Conservation (phyloP, 1,140 invertebrate species). For the Drosophila quadrilineata region DNA sequence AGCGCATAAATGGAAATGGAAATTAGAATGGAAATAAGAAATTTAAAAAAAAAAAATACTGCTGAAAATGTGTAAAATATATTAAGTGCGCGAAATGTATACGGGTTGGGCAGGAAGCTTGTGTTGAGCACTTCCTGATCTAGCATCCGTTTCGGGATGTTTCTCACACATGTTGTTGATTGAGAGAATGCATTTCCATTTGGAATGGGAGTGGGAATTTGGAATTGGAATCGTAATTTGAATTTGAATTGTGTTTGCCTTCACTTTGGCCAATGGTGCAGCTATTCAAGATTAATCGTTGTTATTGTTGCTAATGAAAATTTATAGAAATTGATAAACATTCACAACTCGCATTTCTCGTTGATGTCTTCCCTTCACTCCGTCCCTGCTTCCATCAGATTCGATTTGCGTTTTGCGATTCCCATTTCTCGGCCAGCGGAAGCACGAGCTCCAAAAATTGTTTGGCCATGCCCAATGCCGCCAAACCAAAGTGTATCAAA, state of each 20-base stretch:
- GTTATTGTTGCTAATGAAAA: too few relatives aligned
- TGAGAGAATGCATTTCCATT: slow-evolving; percentile 14
- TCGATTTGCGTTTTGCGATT: not conserved
- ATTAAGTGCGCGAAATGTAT: not conserved
- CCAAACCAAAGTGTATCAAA: slow-evolving; percentile 43
- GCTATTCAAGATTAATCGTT: too few relatives aligned
- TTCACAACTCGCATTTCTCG: slow-evolving; percentile 26
- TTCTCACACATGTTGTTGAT: slow-evolving; percentile 11
- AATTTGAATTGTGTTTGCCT: too few relatives aligned
- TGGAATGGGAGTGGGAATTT: too few relatives aligned
- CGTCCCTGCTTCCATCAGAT: not conserved
- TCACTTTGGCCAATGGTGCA: too few relatives aligned
- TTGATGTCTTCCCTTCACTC: not conserved
- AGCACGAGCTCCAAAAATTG: slow-evolving; percentile 30
- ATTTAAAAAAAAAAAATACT: too few relatives aligned
- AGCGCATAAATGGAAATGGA: too few relatives aligned
- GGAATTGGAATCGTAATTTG: too few relatives aligned
- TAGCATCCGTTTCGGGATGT: slow-evolving; percentile 31
- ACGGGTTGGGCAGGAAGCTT: slow-evolving; percentile 25
- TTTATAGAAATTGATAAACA: too few relatives aligned
- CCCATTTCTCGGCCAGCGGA: slow-evolving; percentile 41
- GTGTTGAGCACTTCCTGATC: slow-evolving; percentile 23
- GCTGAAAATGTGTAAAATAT: too few relatives aligned
- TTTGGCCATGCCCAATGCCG: slow-evolving; percentile 6
- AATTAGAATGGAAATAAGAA: too few relatives aligned